A percentile compares a stretch with the other conserved stretches of the same genome.
phyloP scores from a whole-genome alignment of 2,888 invertebrate genomes.

The Eupithecia dodoneata region DNA sequence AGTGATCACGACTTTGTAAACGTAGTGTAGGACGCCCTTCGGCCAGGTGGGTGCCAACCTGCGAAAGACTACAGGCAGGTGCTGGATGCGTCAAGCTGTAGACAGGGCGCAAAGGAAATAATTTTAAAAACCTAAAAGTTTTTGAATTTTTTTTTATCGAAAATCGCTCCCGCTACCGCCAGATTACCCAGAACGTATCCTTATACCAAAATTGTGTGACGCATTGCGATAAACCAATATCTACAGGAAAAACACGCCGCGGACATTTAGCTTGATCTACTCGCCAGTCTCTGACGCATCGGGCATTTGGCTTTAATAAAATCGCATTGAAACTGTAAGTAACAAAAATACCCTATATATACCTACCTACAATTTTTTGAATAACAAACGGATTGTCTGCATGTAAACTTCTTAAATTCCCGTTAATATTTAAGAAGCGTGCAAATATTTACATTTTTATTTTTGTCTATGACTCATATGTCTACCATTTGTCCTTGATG shows the following conservation, averaged over 20 bases:
- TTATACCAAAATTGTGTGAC: background rate
- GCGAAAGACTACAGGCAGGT: no score
- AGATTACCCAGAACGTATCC: background rate
- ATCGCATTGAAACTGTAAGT: background rate
- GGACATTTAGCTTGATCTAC: background rate
- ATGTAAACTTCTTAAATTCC: background rate
- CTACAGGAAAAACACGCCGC: constrained; percentile 2
- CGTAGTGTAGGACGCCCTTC: no score
- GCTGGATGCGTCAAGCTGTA: no score
- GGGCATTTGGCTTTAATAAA: background rate
- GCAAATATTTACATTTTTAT: background rate
- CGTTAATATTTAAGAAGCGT: background rate
- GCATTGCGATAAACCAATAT: background rate
- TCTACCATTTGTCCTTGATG: background rate
- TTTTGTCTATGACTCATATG: background rate
- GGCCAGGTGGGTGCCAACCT: no score
- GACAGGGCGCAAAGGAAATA: no score
- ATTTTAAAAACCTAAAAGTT: no score
- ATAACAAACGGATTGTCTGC: background rate
- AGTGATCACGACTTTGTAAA: no score
- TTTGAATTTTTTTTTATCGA: no score
- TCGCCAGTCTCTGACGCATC: background rate
- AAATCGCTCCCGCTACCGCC: background rate
- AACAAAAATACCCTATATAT: background rate
- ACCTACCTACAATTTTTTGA: background rate